These are phyloP conservation scores for Chrysodeixis includens DNA, from an alignment of 2,888 invertebrate genomes.

Conservation along the genomic window DNA sequence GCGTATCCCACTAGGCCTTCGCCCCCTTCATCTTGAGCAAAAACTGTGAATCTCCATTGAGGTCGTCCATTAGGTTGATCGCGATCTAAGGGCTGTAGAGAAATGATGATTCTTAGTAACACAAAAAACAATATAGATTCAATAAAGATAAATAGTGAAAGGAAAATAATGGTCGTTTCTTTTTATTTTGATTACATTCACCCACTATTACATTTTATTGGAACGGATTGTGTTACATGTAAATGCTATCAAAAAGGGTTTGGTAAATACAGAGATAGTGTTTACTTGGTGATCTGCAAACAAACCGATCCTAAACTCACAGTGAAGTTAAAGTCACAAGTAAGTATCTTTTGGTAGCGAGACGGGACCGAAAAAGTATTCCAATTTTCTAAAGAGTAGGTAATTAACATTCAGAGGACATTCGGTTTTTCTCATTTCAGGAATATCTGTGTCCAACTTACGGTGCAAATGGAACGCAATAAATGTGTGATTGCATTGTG, in stretches of 20 bases:
- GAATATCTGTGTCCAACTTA: slow-evolving; percentile 70
- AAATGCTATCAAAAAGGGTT: slow-evolving; percentile 48
- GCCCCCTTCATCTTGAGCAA: slow-evolving; percentile 98
- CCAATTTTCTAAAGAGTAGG: slow-evolving; percentile 54
- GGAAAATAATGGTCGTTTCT: slow-evolving; percentile 3
- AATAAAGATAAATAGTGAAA: neutral
- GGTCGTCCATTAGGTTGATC: slow-evolving; percentile 99
- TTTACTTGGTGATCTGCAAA: slow-evolving; percentile 52
- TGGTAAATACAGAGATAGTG: slow-evolving; percentile 49
- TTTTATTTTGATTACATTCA: slow-evolving; percentile 27
- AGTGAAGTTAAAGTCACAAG: slow-evolving; percentile 49
- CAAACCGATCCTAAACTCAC: slow-evolving; percentile 53
- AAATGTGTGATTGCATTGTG: slow-evolving; percentile 76
- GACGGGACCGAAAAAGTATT: slow-evolving; percentile 47
- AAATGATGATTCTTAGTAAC: slow-evolving; percentile 51
- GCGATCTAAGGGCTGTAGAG: slow-evolving; percentile 96
- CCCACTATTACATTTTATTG: slow-evolving; percentile 21
- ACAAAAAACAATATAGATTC: neutral
- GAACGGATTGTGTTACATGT: slow-evolving; percentile 28
- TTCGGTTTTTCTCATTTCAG: slow-evolving; percentile 70
- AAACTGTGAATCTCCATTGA: slow-evolving; percentile 98
- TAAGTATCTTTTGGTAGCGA: slow-evolving; percentile 39
- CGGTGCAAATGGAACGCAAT: slow-evolving; percentile 73
- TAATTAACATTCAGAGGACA: slow-evolving; percentile 69
- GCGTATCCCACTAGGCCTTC: slow-evolving; percentile 98